These are phyloP conservation scores for Athene noctua DNA, from an alignment of 2,113 vertebrate genomes.

Conservation along the genomic window DNA sequence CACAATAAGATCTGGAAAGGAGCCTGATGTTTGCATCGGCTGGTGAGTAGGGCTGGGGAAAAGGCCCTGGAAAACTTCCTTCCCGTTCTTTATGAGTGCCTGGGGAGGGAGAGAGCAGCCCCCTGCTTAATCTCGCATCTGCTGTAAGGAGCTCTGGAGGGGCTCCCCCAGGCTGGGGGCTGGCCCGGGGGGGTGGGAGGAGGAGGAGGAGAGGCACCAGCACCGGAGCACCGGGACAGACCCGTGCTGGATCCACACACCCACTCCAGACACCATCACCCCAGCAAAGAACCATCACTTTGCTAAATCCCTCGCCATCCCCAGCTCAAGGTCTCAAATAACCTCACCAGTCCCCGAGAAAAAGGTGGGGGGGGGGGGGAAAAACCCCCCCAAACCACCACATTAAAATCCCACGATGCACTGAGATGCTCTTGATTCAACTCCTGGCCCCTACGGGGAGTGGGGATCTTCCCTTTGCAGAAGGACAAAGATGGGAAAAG, in stretches of 20 bases:
- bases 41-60: background rate
- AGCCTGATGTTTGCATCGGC: background rate
- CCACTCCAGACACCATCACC: rapidly evolving
- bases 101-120: background rate
- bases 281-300: rapidly evolving
- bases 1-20: background rate
- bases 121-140: background rate
- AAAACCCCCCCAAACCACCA: too few relatives aligned
- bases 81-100: background rate
- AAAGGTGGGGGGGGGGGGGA: rapidly evolving
- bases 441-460: background rate
- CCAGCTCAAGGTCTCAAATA: rapidly evolving
- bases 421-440: background rate
- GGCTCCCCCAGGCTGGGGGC: background rate
- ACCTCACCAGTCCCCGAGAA: rapidly evolving
- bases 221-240: rapidly evolving
- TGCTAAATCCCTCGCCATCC: rapidly evolving
- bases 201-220: rapidly evolving
- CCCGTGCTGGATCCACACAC: background rate
- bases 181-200: rapidly evolving
- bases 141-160: background rate
- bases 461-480: background rate
- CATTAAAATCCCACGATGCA: background rate
- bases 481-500: background rate
- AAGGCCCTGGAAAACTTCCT: constrained; percentile 4